Percentiles rank a stretch among this genome's conserved stretches.
These are phyloP conservation scores for Anticlea derivata DNA, from an alignment of 2,888 invertebrate species.

Conservation along the genomic window DNA sequence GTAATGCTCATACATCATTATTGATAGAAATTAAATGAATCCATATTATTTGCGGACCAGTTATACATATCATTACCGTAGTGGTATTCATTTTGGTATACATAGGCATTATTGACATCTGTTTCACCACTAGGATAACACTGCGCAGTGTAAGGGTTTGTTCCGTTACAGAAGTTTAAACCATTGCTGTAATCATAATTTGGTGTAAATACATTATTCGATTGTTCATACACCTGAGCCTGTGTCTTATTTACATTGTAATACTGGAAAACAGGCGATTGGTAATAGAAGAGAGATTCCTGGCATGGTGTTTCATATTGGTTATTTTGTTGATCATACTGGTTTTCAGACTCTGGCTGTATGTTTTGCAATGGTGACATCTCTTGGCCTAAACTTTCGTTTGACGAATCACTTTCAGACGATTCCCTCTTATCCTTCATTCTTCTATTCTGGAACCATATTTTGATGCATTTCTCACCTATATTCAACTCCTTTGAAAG, in stretches of 20 bases:
- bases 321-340: neutral
- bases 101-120: conserved; percentile 29
- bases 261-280: neutral
- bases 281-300: conserved; percentile 1
- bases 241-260: conserved; percentile 5
- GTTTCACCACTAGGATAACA: conserved; percentile 7
- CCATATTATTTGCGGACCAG: conserved; percentile 13
- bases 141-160: conserved; percentile 4
- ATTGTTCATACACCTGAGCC: conserved; percentile 1
- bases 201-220: neutral
- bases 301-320: neutral
- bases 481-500: conserved; percentile 86
- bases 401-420: conserved; percentile 56
- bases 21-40: conserved; percentile 28
- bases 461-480: conserved; percentile 89
- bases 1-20: neutral
- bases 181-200: conserved; percentile 6
- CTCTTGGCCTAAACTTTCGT: conserved; percentile 36
- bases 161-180: conserved; percentile 12
- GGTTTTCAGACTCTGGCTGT: conserved; percentile 2
- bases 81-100: conserved; percentile 56
- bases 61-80: conserved; percentile 32
- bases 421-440: conserved; percentile 88
- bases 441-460: conserved; percentile 93
- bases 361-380: conserved; percentile 23